Conservation (phyloP, 2,888 invertebrate species). For the Thyatira batis region DNA sequence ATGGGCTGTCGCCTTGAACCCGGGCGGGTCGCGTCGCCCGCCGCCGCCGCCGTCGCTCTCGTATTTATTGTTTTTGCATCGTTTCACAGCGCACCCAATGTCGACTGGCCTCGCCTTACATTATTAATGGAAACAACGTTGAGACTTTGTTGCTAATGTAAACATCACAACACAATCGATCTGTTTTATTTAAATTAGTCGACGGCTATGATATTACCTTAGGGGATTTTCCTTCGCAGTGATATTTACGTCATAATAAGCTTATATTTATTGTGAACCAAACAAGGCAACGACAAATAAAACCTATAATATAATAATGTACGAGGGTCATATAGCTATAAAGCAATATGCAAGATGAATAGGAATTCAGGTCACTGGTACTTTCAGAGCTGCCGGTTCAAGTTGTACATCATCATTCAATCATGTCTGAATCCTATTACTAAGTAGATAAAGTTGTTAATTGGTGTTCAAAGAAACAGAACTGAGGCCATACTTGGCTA, state of each 20-base stretch:
- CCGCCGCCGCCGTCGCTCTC: constrained; percentile 8
- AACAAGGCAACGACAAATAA: no score
- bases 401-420: no score
- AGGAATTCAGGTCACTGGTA: no score
- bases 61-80: constrained; percentile 37
- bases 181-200: not conserved
- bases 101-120: not conserved
- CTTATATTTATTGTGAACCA: no score
- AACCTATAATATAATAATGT: no score
- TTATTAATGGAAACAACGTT: not conserved
- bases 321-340: no score
- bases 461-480: not conserved
- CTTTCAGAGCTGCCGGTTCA: no score
- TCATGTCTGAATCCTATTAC: no score
- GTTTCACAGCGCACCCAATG: constrained; percentile 25
- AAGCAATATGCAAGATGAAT: no score
- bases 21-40: constrained; percentile 10
- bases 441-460: no score
- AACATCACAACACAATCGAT: not conserved
- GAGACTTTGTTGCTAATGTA: not conserved
- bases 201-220: not conserved
- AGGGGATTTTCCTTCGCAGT: not conserved
- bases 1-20: constrained; percentile 32
- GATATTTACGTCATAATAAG: no score
- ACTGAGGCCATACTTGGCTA: not conserved